A percentile compares a stretch with the other conserved stretches of the same genome.
Evolutionary conservation across 2,113 vertebrate genomes (phyloP).

Genomic region (Petrocephalus microphthalmus): DNA sequence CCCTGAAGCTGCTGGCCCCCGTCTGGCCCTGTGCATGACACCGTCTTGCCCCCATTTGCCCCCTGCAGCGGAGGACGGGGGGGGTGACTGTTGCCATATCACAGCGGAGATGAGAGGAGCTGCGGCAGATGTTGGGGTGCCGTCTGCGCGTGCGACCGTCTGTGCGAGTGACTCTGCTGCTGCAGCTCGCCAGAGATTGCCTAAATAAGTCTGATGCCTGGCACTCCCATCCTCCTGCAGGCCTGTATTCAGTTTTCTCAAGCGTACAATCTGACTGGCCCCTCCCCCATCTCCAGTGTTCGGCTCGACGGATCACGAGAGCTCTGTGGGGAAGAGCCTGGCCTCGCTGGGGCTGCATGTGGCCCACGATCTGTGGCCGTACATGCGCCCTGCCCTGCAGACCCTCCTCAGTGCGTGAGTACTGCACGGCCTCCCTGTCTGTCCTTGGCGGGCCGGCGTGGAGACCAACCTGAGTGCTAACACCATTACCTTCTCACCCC

Average conservation of each 20-base stretch:
- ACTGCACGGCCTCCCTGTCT: neutral
- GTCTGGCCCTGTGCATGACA: neutral
- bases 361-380: slow-evolving; percentile 60
- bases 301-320: slow-evolving; percentile 76
- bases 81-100: slow-evolving; percentile 53
- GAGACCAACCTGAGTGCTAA: neutral
- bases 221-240: neutral
- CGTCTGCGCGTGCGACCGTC: slow-evolving; percentile 79
- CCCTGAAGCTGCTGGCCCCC: neutral
- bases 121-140: slow-evolving; percentile 79
- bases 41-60: neutral
- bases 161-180: slow-evolving; percentile 62
- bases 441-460: neutral
- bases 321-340: slow-evolving; percentile 79
- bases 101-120: slow-evolving; percentile 77
- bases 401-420: slow-evolving; percentile 79
- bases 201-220: neutral
- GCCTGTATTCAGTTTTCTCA: slow-evolving; percentile 61
- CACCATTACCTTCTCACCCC: neutral
- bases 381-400: slow-evolving; percentile 64
- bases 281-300: slow-evolving; percentile 79
- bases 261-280: slow-evolving; percentile 76
- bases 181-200: neutral
- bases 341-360: slow-evolving; percentile 71
- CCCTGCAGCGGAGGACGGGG: slow-evolving; percentile 47